Base-by-base conservation (phyloP, 2,113 vertebrate genomes). In the Dicentrarchus labrax region DNA sequence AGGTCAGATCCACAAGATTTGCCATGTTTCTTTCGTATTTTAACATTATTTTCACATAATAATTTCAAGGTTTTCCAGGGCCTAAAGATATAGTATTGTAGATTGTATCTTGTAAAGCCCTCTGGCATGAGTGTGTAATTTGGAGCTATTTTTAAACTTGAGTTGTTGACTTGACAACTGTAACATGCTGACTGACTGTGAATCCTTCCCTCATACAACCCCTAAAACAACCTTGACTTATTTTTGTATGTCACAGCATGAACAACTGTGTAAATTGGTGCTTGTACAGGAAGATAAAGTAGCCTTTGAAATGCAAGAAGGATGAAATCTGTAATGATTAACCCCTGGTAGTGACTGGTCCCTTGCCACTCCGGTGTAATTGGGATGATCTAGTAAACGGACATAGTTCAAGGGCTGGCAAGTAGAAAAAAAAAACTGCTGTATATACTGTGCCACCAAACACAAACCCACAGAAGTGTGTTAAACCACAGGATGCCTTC, bases 241-340 rank as follows among this genome's bases (percentile, higher is more conserved):
- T 66, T 75, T 67, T 24, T 86, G 21, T 50, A 48, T 48, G 24
- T 22, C 72, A 73, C 68, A 65, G 10, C 36, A 65, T 66, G 36
- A 78, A 54, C 61, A 82, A 8, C 21, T 17, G 19, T 73, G 65
- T 62, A 72, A 80, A 83, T 84, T 82, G 71, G 22, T 15, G 43
- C 62, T 72, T 4, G 15, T 22, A 45, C 48, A 74, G 30, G 57
- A 10, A 45, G 38, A 83, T 51, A 76, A 77, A 59, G 71, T 51
- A 47, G 12, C 7, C 51, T 86, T 83, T 89, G 73, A 91, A 89
- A 89, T 61, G 39, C 41, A 79, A 79, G 83, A 78, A 22, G 72
- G 38, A 73, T 12, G n/a, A 76, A 54, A n/a, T 30, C 54, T 66
- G 56, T 17, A 39, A 51, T 64, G 83, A 72, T 86, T 80, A 79